A percentile compares a stretch with the other conserved stretches of the same genome.
Conservation (phyloP, 2,888 invertebrate genomes). For the Ganaspis brasiliensis region DNA sequence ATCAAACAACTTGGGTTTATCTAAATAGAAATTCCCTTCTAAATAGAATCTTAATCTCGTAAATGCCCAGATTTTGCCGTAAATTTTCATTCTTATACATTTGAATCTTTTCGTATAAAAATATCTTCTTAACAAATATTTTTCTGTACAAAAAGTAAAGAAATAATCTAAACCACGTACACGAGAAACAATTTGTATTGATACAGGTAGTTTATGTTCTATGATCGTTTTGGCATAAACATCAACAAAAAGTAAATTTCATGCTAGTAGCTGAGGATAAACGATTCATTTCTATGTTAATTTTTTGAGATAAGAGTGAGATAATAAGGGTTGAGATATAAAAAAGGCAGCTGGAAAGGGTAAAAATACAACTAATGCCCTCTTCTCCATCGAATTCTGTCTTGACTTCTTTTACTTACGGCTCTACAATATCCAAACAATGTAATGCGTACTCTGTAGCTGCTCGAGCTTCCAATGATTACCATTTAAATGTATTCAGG, state of each 20-base stretch:
- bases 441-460: constrained; percentile 48
- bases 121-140: background rate
- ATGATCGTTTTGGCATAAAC: background rate
- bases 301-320: background rate
- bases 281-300: background rate
- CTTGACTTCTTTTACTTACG: constrained; percentile 11
- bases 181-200: too few relatives aligned
- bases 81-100: background rate
- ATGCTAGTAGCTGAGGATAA: background rate
- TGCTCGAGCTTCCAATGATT: constrained; percentile 61
- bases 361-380: constrained; percentile 8
- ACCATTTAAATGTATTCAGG: constrained; percentile 68
- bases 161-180: too few relatives aligned
- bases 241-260: background rate
- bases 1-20: background rate
- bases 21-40: background rate
- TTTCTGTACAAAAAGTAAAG: too few relatives aligned
- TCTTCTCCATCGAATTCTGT: constrained; percentile 15
- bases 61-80: background rate
- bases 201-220: too few relatives aligned
- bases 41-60: background rate
- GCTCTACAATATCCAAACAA: constrained; percentile 45
- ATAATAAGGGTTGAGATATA: background rate
- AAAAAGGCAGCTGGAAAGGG: background rate
- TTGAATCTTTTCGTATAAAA: background rate